Conservation (phyloP, 2,797 vertebrate species). For the Gambelia wislizenii region DNA sequence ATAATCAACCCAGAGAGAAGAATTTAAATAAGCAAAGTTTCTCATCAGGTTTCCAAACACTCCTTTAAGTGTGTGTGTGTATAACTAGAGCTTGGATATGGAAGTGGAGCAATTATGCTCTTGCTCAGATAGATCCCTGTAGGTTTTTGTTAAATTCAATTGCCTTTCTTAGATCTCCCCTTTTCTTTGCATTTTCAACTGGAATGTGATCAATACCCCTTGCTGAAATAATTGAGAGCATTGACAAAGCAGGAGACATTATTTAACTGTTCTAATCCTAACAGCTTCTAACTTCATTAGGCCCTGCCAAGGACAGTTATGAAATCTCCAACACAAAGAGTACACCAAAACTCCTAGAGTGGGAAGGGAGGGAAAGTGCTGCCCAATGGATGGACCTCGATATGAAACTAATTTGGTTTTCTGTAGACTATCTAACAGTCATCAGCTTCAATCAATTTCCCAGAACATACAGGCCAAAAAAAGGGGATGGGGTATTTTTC, state of each 20-base stretch:
- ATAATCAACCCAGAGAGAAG: background rate
- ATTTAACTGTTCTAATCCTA: conserved; percentile 43
- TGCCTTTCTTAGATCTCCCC: conserved; percentile 39
- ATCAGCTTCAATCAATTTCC: conserved; percentile 28
- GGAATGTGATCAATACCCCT: conserved; percentile 54
- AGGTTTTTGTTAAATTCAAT: background rate
- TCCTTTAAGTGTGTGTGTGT: background rate
- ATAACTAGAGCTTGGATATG: background rate
- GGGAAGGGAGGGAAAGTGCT: conserved; percentile 27
- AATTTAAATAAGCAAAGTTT: background rate
- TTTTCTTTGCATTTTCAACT: background rate
- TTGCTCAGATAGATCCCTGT: background rate
- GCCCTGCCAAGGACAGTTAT: conserved; percentile 26
- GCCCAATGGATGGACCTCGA: conserved; percentile 30
- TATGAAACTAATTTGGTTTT: conserved; percentile 56
- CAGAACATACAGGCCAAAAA: background rate
- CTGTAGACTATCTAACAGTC: background rate
- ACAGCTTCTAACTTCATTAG: conserved; percentile 49
- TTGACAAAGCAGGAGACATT: conserved; percentile 29
- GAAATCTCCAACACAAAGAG: conserved; percentile 30
- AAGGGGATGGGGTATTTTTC: background rate
- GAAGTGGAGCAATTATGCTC: background rate
- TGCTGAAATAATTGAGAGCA: conserved; percentile 58
- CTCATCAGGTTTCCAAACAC: background rate
- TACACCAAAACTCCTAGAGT: conserved; percentile 17